Evolutionary conservation across 2,113 vertebrate genomes (phyloP), one percentile per base, ranked within the genome.

Genomic region (Lepisosteus oculatus): DNA sequence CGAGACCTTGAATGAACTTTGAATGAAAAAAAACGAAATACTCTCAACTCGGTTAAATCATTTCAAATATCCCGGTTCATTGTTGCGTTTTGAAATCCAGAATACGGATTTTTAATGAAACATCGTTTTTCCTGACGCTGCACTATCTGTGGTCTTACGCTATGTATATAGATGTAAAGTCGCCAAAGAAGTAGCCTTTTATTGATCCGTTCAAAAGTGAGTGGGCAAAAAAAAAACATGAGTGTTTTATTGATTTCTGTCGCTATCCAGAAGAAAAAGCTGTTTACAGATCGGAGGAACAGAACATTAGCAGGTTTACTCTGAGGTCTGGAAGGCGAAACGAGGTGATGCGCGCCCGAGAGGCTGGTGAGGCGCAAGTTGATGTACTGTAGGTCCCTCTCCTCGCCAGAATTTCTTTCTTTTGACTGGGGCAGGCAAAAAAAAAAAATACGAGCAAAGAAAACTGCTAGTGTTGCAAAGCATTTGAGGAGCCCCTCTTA

Each of bases 171-270:
- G 56, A 55, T 45, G 61, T 61, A 61, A 70, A 61, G 17, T n/a
- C 62, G 29, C 62, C 62, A 42, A 65, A 65, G 62, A 65, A 61
- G 59, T 61, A 61, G 59, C 14, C 68, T 70, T 70, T 70, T 6
- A 68, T 54, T 68, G 57, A 70, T 70, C 55, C 5, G 55, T 55
- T 72, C 55, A 43, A 67, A 72, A 67, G 41, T 64, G 71, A 41
- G 42, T 57, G 63, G 71, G 62, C 71, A 47, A 56, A 13, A 6
- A 62, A 13, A 5, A 51, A 6, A 61, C 61, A 63, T 72, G 17
- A 47, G 17, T 72, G 62, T 66, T 14, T 59, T 66, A 72, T 72
- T 65, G 71, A 72, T 66, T 67, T 43, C 51, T 72, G 62, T 72
- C 64, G 65, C 43, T 54, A 41, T 51, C 44, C 57, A 44, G 42